These are phyloP conservation scores for Rhorus exstirpatorius DNA, from an alignment of 2,888 invertebrate genomes.

Conservation along the genomic window DNA sequence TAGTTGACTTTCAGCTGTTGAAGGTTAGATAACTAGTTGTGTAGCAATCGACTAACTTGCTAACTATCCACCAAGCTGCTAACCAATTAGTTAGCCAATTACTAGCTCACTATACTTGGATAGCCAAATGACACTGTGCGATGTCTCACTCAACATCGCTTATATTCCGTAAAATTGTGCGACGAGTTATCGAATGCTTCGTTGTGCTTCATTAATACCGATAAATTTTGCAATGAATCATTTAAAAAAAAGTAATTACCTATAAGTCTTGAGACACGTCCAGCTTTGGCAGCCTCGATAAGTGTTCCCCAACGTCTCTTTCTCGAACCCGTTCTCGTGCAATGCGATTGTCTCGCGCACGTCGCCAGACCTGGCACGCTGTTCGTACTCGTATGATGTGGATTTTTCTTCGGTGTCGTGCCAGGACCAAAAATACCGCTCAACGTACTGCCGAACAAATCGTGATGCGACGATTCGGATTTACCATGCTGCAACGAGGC, in stretches of 20 bases:
- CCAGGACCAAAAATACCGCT: constrained; percentile 89
- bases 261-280: constrained; percentile 92
- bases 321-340: constrained; percentile 86
- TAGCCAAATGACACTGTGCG: too few species aligned
- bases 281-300: constrained; percentile 94
- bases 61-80: too few species aligned
- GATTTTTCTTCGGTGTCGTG: constrained; percentile 86
- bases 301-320: constrained; percentile 94
- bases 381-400: constrained; percentile 85
- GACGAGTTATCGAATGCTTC: too few species aligned
- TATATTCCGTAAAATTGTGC: too few species aligned
- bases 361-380: constrained; percentile 82
- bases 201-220: too few species aligned
- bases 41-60: too few species aligned
- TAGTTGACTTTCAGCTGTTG: too few species aligned
- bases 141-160: too few species aligned
- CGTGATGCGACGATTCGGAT: constrained; percentile 87
- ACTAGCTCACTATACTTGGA: too few species aligned
- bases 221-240: too few species aligned
- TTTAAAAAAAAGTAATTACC: constrained; percentile 85
- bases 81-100: too few species aligned
- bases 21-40: too few species aligned
- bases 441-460: constrained; percentile 90
- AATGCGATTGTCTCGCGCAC: constrained; percentile 76
- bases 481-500: constrained; percentile 91